These are phyloP conservation scores for Dryobotodes eremita DNA, from an alignment of 2,888 invertebrate genomes.

Conservation along the genomic window DNA sequence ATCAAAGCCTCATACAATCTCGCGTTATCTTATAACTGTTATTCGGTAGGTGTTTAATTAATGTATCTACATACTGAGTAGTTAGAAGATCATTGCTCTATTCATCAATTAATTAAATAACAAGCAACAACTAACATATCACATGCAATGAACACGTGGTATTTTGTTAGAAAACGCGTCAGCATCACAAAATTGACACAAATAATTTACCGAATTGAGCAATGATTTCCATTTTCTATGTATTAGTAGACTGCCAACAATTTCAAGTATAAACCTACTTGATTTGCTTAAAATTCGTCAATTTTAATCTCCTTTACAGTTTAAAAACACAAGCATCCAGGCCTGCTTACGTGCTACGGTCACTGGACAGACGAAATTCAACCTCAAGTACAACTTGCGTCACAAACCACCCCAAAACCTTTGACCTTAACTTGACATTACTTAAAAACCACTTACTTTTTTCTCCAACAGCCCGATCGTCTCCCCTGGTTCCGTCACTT, in stretches of 20 bases:
- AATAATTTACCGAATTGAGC: constrained; percentile 4
- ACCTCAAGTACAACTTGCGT: constrained; percentile 63
- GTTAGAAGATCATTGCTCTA: not conserved
- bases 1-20: not conserved
- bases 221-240: not conserved
- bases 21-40: not conserved
- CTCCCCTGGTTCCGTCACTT: constrained; percentile 76
- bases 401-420: constrained; percentile 66
- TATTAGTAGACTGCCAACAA: not conserved
- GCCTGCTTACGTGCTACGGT: constrained; percentile 9
- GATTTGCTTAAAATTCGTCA: not conserved
- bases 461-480: constrained; percentile 84
- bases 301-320: not conserved
- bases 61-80: not conserved
- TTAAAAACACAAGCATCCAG: constrained; percentile 24
- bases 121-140: not conserved
- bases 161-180: constrained; percentile 29
- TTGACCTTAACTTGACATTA: constrained; percentile 85
- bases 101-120: constrained; percentile 15
- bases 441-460: constrained; percentile 81
- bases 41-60: not conserved
- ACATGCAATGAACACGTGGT: constrained; percentile 3
- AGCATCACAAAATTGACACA: constrained; percentile 33
- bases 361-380: constrained; percentile 45
- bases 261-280: not conserved